Conservation (phyloP, 2,888 invertebrate species). For the Eristalis tenax region DNA sequence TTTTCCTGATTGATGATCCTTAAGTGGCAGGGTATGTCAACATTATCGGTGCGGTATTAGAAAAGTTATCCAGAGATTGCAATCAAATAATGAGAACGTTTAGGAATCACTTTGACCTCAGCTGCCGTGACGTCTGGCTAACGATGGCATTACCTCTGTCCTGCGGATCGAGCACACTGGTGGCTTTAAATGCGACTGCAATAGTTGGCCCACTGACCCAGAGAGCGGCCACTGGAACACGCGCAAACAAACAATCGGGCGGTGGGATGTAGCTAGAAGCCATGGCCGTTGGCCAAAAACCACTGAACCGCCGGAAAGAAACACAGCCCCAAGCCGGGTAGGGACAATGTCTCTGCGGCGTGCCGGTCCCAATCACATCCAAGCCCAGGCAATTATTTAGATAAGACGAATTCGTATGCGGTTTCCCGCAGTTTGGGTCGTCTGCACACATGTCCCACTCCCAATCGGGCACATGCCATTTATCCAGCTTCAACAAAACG, state of each 20-base stretch:
- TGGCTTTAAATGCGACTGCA: slow-evolving; percentile 20
- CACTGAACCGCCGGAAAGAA: neutral
- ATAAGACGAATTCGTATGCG: slow-evolving; percentile 65
- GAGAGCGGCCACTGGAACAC: too few species aligned
- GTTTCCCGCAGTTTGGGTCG: slow-evolving; percentile 59
- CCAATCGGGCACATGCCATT: slow-evolving; percentile 30
- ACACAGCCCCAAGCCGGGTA: slow-evolving; percentile 20
- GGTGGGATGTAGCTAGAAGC: neutral
- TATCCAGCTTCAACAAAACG: slow-evolving; percentile 62
- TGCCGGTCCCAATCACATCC: slow-evolving; percentile 44
- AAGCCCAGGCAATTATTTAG: slow-evolving; percentile 66
- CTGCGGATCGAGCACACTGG: slow-evolving; percentile 8
- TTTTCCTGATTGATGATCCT: slow-evolving; percentile 70
- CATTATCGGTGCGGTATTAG: slow-evolving; percentile 69
- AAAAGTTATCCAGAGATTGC: slow-evolving; percentile 68
- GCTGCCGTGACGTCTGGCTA: slow-evolving; percentile 62
- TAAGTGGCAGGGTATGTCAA: slow-evolving; percentile 71
- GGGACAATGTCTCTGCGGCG: slow-evolving; percentile 59
- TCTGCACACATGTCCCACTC: slow-evolving; percentile 11
- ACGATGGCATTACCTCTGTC: slow-evolving; percentile 63
- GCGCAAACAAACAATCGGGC: slow-evolving; percentile 22
- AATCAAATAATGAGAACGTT: slow-evolving; percentile 72
- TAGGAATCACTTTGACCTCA: slow-evolving; percentile 68
- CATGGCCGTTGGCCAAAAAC: slow-evolving; percentile 61
- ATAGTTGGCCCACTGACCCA: slow-evolving; percentile 61